A percentile compares a stretch with the other conserved stretches of the same genome.
phyloP scores from a whole-genome alignment of 2,113 vertebrate species.

The Planiliza haematocheilus region DNA sequence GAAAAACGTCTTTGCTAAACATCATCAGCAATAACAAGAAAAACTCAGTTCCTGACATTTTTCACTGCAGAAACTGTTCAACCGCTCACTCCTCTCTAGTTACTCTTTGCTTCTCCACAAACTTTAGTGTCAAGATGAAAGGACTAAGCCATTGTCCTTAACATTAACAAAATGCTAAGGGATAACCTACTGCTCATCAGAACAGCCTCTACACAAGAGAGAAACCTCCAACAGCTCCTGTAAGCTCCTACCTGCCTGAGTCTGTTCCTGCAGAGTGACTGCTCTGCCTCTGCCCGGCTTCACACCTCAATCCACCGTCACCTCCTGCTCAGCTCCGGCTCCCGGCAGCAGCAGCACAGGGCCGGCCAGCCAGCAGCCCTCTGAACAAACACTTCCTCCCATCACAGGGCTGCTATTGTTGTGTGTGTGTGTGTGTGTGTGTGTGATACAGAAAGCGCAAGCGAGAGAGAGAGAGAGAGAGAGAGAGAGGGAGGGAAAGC shows the following conservation, averaged over 20 bases:
- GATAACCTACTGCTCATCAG: not conserved
- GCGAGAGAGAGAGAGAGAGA: not conserved
- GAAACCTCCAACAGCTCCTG: not conserved
- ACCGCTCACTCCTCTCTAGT: too few species aligned
- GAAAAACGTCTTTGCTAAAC: not conserved
- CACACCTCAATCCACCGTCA: constrained; percentile 44
- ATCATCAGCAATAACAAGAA: not conserved
- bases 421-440: constrained; percentile 12
- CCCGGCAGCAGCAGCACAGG: constrained; percentile 41
- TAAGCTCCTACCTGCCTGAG: constrained; percentile 46
- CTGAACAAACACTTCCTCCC: constrained; percentile 65
- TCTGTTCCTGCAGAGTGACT: constrained; percentile 13
- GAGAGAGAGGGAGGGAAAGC: constrained; percentile 1
- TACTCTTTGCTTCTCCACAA: not conserved
- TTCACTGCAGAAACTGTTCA: too few species aligned
- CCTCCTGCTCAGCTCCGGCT: constrained; percentile 51
- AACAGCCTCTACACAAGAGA: constrained; percentile 18
- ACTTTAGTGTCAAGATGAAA: not conserved
- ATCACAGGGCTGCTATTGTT: constrained; percentile 45
- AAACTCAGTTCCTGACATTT: too few species aligned
- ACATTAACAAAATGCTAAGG: not conserved
- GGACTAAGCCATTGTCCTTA: not conserved
- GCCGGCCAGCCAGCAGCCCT: constrained; percentile 44
- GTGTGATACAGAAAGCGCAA: constrained; percentile 1
- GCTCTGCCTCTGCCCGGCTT: constrained; percentile 23